Percentiles rank a stretch among this genome's conserved stretches.
These are phyloP conservation scores for Bombus difficillimus DNA, from an alignment of 1,140 invertebrate genomes.

Conservation along the genomic window DNA sequence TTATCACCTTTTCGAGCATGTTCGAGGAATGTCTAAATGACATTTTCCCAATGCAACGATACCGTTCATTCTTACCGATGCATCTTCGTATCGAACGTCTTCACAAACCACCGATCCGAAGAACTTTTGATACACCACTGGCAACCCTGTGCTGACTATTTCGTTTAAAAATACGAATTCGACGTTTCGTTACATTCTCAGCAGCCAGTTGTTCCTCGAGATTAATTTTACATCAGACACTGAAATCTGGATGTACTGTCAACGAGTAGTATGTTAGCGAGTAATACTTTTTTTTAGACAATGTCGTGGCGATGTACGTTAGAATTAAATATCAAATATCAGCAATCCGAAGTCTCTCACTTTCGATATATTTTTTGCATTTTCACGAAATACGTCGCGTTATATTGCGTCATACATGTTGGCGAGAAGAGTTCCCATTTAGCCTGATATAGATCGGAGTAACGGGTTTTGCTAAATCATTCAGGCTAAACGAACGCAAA, in stretches of 20 bases:
- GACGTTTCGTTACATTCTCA: neutral
- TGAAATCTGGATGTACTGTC: neutral
- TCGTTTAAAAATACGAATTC: conserved; percentile 1
- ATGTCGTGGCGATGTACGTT: neutral
- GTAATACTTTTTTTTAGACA: neutral
- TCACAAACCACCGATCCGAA: neutral
- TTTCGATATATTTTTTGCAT: neutral
- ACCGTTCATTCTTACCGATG: neutral
- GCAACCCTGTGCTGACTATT: neutral
- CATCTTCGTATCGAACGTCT: neutral
- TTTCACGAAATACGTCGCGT: neutral
- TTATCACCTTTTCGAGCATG: neutral
- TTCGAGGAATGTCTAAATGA: neutral
- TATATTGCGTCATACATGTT: neutral
- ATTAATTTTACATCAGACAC: neutral
- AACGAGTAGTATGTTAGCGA: neutral
- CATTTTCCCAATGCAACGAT: neutral
- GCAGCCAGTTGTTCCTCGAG: neutral
- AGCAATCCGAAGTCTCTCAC: neutral
- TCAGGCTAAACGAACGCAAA: neutral
- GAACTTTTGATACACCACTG: neutral
- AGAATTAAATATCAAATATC: neutral
- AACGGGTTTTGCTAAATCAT: neutral
- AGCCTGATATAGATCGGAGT: neutral
- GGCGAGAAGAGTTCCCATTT: neutral